Conservation (phyloP, 2,113 vertebrate species). For the Oreochromis tanganicae region DNA sequence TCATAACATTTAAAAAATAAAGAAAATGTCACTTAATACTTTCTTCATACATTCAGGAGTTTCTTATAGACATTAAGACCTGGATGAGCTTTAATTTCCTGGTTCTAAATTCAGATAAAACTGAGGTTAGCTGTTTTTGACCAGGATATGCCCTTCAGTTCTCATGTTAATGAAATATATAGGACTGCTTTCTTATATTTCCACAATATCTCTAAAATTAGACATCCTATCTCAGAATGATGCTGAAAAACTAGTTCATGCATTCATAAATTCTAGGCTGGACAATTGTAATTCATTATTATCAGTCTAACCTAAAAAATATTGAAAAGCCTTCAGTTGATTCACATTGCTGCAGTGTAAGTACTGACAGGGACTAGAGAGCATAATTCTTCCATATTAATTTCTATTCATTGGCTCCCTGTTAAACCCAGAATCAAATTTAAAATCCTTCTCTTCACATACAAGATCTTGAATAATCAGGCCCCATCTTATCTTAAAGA, state of each 20-base stretch:
- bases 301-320: background rate
- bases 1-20: background rate
- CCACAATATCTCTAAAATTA: background rate
- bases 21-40: background rate
- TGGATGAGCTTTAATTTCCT: background rate
- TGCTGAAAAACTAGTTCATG: background rate
- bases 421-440: background rate
- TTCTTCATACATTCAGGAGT: background rate
- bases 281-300: background rate
- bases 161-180: background rate
- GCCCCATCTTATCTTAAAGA: background rate
- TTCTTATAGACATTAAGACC: background rate
- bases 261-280: background rate
- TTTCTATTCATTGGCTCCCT: background rate
- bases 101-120: background rate
- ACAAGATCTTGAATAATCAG: background rate
- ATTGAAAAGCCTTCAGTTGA: background rate
- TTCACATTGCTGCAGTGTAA: background rate
- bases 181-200: background rate
- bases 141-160: background rate
- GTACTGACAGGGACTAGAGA: background rate
- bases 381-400: background rate
- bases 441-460: background rate
- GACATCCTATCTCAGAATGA: background rate
- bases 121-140: background rate